Evolutionary conservation across 2,888 invertebrate genomes (phyloP), one percentile per base, ranked within the genome.

Genomic region (Eupithecia centaureata): DNA sequence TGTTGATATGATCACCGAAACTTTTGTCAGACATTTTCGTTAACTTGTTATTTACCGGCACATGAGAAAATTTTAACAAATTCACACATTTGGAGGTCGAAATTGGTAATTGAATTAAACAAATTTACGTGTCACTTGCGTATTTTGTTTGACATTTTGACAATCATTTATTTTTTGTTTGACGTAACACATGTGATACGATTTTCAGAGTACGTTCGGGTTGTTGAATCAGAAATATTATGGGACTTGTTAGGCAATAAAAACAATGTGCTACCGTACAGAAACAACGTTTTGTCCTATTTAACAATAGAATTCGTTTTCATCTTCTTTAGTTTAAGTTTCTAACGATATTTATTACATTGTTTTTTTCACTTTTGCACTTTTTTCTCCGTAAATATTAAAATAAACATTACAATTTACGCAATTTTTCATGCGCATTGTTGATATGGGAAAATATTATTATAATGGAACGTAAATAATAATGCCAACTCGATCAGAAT

Each of bases 111-210:
- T 90, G 86, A 91, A 86, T 92, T 91, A 88, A 78, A 80, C 87
- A 87, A 91, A 91, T 86, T 89, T 91, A 93, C 92, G 92, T 92
- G 92, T 93, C 92, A 93, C 91, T 89, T 83, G 86, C 81, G 85
- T 91, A 90, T 91, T 92, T 91, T 90, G 90, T 82, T 82, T 81
- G 74, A 78, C 76, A 72, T 80, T 68, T 68, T 65, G 59, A 65
- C 75, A 68, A 68, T 61, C 51, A 57, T 33, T n/a, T 47, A 47
- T 47, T 51, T 42, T 51, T 47, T 61, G 62, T 51, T 47, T 61
- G 62, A 62, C 62, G 35, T 56, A 22, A 38, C 54, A 33, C 18
- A 52, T 52, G 61, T 61, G 47, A 59, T 27, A 25, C 35, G 8
- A 33, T 60, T 60, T 60, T 22, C 28, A n/a, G 28, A 28, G 38